phyloP scores from a whole-genome alignment of 2,113 vertebrate genomes.

The Chaetura pelagica region DNA sequence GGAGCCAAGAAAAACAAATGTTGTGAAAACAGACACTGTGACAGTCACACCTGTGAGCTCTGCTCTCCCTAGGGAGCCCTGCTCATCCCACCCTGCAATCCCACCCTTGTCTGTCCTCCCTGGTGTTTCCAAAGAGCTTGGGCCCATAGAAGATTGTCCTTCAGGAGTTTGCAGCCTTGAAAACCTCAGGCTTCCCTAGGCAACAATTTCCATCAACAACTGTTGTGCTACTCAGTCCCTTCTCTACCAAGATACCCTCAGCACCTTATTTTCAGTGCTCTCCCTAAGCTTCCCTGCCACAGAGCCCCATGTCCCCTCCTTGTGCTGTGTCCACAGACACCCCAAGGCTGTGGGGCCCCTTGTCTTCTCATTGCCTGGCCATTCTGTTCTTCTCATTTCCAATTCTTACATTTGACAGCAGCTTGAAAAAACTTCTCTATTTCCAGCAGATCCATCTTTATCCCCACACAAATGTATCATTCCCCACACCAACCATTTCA shows the following conservation, averaged over 20 bases:
- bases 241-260: neutral
- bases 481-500: neutral
- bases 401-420: neutral
- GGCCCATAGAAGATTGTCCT: rapidly evolving
- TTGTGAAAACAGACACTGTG: neutral
- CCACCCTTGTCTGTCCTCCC: neutral
- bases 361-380: neutral
- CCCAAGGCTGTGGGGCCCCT: no score
- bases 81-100: neutral
- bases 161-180: neutral
- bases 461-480: neutral
- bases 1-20: neutral
- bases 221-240: neutral
- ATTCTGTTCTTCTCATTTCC: rapidly evolving
- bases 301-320: neutral
- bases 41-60: neutral
- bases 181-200: neutral
- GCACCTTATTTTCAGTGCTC: neutral
- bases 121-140: neutral
- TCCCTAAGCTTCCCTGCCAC: neutral
- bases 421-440: neutral
- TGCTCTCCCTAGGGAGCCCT: neutral
- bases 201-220: neutral
- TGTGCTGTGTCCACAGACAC: no score
- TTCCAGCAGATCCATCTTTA: neutral